Conservation (phyloP, 2,888 invertebrate species). For the Hypomecis punctinalis region DNA sequence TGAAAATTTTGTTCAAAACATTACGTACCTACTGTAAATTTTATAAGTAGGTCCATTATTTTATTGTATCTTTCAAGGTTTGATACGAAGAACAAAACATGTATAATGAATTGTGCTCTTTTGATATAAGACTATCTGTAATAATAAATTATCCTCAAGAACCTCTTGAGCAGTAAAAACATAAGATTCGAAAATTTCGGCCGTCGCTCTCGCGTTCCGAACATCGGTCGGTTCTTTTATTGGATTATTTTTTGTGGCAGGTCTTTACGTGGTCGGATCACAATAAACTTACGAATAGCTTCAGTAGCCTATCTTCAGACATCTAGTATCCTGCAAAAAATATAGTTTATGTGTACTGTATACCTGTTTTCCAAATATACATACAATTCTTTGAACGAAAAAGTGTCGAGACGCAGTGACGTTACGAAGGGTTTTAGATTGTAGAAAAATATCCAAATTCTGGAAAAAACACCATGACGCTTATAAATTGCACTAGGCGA, state of each 20-base stretch:
- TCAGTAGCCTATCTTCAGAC: constrained; percentile 22
- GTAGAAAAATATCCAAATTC: too few relatives aligned
- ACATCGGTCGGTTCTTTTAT: constrained; percentile 65
- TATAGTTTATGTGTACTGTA: neutral
- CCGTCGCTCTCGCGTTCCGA: constrained; percentile 64
- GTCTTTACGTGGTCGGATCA: constrained; percentile 66
- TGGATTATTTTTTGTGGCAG: constrained; percentile 78
- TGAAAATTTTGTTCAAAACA: too few relatives aligned
- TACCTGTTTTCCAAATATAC: too few relatives aligned
- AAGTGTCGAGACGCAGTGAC: too few relatives aligned
- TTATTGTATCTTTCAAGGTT: neutral
- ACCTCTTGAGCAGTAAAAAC: constrained; percentile 43
- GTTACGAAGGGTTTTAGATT: too few relatives aligned
- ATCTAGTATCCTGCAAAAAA: neutral
- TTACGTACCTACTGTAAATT: too few relatives aligned
- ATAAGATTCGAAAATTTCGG: constrained; percentile 54
- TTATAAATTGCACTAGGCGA: too few relatives aligned
- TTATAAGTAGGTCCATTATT: too few relatives aligned
- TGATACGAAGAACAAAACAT: constrained; percentile 25
- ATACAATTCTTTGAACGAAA: too few relatives aligned
- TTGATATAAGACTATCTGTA: constrained; percentile 28
- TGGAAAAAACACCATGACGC: too few relatives aligned
- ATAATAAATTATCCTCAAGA: constrained; percentile 45
- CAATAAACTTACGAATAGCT: constrained; percentile 11
- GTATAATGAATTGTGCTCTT: constrained; percentile 22